Conservation (phyloP, 2,797 vertebrate species). For the Propithecus perrieri region DNA sequence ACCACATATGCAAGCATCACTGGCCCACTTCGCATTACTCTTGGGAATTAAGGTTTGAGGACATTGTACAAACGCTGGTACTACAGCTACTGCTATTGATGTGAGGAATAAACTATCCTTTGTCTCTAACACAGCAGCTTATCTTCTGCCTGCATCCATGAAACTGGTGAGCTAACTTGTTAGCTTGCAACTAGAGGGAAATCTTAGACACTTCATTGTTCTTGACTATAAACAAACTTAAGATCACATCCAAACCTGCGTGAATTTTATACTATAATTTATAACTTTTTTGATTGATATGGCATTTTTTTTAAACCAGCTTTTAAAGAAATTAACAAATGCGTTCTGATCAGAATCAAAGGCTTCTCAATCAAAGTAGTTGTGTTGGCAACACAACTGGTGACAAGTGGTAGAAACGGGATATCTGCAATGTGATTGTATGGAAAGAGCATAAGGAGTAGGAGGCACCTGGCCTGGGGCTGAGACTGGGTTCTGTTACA, state of each 20-base stretch:
- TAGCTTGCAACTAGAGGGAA: not conserved
- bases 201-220: not conserved
- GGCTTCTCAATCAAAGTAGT: not conserved
- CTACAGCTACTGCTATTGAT: not conserved
- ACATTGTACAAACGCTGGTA: not conserved
- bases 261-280: not conserved
- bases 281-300: not conserved
- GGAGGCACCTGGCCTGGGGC: not conserved
- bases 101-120: not conserved
- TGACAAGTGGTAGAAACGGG: not conserved
- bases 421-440: not conserved
- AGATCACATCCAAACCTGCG: not conserved
- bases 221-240: not conserved
- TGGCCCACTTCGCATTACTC: not conserved
- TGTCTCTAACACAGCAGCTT: not conserved
- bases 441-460: not conserved
- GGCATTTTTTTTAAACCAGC: not conserved
- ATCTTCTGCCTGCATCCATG: not conserved
- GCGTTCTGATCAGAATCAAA: not conserved
- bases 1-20: not conserved
- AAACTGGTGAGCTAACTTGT: not conserved
- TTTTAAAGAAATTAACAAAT: conserved; percentile 9
- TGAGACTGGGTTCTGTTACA: not conserved
- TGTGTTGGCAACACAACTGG: not conserved
- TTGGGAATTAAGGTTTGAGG: not conserved